These are phyloP conservation scores for Himalopsyche phryganea DNA, from an alignment of 1,140 invertebrate species.

Conservation along the genomic window DNA sequence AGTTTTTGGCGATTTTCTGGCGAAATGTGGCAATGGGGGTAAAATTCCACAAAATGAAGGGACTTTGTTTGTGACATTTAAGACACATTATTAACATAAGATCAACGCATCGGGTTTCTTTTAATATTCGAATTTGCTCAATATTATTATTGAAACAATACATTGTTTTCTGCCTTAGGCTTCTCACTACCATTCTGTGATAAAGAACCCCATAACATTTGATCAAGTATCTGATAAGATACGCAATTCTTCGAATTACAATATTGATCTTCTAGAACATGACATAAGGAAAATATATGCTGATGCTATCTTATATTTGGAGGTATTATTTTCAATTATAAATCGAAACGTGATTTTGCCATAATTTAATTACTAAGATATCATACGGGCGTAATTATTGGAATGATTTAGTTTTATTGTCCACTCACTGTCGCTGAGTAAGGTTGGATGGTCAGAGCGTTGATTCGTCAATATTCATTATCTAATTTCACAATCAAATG, in stretches of 20 bases:
- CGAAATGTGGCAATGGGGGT: no score
- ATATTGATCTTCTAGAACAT: conserved; percentile 48
- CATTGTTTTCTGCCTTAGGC: conserved; percentile 38
- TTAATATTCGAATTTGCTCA: neutral
- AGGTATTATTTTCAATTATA: conserved; percentile 40
- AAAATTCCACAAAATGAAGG: no score
- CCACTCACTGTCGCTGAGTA: no score
- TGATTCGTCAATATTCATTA: no score
- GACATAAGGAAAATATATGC: conserved; percentile 50
- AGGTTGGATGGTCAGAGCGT: no score
- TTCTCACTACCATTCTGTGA: conserved; percentile 49
- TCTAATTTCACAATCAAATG: no score
- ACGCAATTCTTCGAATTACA: conserved; percentile 44
- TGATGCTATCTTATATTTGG: conserved; percentile 47
- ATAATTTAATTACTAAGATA: no score
- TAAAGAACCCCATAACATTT: conserved; percentile 50
- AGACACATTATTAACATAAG: neutral
- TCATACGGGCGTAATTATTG: no score
- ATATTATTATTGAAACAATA: neutral
- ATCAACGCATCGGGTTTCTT: neutral
- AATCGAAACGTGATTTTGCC: no score
- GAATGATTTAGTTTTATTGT: no score
- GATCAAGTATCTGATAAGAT: conserved; percentile 47
- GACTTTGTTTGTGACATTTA: neutral
- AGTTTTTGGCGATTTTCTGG: no score